Percentiles rank a stretch among this genome's conserved stretches.
Evolutionary conservation across 2,888 invertebrate species (phyloP).

Genomic region (Tricholauxania praeusta): DNA sequence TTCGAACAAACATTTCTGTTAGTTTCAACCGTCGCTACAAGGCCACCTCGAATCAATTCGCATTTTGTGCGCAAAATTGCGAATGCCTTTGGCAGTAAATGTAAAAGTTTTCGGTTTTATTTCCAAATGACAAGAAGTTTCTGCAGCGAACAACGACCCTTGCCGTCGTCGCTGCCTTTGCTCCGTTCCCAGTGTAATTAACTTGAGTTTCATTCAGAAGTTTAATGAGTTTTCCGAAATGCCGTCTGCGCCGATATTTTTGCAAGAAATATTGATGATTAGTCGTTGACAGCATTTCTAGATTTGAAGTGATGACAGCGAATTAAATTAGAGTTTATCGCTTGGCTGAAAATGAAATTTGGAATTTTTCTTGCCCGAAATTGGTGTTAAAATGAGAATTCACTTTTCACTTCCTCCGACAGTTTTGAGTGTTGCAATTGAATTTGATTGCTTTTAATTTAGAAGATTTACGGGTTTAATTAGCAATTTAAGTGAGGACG

Average conservation of each 20-base stretch:
- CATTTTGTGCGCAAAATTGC: conserved; percentile 20
- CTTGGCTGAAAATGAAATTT: conserved; percentile 5
- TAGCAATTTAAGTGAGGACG: no score
- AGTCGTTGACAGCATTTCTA: conserved; percentile 8
- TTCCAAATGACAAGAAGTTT: conserved; percentile 24
- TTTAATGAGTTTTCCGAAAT: conserved; percentile 33
- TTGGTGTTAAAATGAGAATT: no score
- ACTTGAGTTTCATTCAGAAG: conserved; percentile 25
- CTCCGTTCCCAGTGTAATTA: conserved; percentile 25
- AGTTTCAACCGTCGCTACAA: not conserved
- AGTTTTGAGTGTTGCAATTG: no score
- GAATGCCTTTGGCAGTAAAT: conserved; percentile 22
- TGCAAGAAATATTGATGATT: conserved; percentile 28
- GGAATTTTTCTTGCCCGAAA: not conserved
- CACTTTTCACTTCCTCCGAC: no score
- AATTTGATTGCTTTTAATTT: no score
- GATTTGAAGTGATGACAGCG: not conserved
- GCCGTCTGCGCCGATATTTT: conserved; percentile 26
- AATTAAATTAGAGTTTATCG: conserved; percentile 13
- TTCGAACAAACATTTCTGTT: not conserved
- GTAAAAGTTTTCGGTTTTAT: conserved; percentile 27
- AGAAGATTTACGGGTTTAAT: no score
- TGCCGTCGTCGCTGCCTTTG: not conserved
- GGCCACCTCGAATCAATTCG: conserved; percentile 27
- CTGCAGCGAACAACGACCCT: not conserved